Base-by-base conservation (phyloP, 2,113 vertebrate genomes). In the Polypterus bichir region DNA sequence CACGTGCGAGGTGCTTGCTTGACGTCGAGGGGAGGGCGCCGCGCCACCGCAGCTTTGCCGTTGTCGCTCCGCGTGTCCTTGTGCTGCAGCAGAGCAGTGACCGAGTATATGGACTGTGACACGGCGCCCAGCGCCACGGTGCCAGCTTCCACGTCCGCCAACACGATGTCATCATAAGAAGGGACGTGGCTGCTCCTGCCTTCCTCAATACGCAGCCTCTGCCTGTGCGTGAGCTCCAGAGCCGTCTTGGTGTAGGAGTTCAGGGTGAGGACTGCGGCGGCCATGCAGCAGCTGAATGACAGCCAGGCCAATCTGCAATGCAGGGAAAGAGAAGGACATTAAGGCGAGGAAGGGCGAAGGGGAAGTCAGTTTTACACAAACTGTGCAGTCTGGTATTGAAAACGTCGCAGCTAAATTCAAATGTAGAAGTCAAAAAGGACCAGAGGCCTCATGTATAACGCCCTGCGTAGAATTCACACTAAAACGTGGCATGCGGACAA, bases 201-300 rank as follows among this genome's bases (percentile, higher is more conserved):
- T 48, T 88, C 82, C 59, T 88, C 84, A 71, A 86, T 62, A 3
- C 71, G 77, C 11, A 86, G 76, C 65, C 79, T 79, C 71, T 80
- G 78, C 44, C 73, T 72, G 69, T 78, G 82, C 3, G 73, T 81
- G 49, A 86, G 77, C 73, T 90, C 88, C 3, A 90, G 83, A 69
- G 84, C 75, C 46, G 88, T 91, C 71, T 91, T 91, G n/a, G 88
- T 90, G 79, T 91, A 91, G 59, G 86, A 88, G 74, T 91, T 91
- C 65, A 90, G 84, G 0, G 88, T 89, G 61, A 89, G 77, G 52
- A 90, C 87, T 0, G 88, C 86, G 7, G 88, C 82, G 0, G 83
- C 85, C 89, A 91, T 91, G 59, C 88, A 91, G 66, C 86, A 87
- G 9, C 86, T 88, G 69, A 91, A 90, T 52, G 89, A 91, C 55